Percentiles rank a stretch among this genome's conserved stretches.
These are phyloP conservation scores for Drosophila flavopinicola DNA, from an alignment of 2,888 invertebrate species.

Conservation along the genomic window DNA sequence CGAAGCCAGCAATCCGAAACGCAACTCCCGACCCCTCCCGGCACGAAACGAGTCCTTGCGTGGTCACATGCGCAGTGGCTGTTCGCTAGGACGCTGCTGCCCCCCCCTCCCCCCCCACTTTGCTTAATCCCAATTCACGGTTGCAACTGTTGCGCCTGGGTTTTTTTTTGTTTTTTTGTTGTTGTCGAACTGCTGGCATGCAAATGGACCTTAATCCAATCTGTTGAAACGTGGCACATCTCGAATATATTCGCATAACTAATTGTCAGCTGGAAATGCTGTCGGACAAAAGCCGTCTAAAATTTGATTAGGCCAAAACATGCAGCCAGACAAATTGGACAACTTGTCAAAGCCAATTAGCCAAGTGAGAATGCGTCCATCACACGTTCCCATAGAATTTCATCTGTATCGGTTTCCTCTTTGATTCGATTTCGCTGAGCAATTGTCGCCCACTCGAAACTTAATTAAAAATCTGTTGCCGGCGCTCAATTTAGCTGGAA, in stretches of 20 bases:
- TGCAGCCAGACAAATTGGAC: conserved; percentile 58
- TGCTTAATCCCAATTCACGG: not conserved
- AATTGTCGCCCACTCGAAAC: conserved; percentile 19
- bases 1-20: conserved; percentile 13
- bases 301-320: conserved; percentile 58
- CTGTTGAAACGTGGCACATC: conserved; percentile 32
- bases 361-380: conserved; percentile 11
- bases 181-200: conserved; percentile 22
- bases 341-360: conserved; percentile 55
- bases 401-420: conserved; percentile 17
- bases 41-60: conserved; percentile 17
- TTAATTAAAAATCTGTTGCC: conserved; percentile 31
- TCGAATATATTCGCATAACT: conserved; percentile 42
- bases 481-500: not conserved
- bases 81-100: not conserved
- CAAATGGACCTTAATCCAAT: conserved; percentile 60
- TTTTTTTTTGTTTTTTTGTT: too few species aligned
- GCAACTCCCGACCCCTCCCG: conserved; percentile 3
- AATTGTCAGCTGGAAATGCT: conserved; percentile 47
- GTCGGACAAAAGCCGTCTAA: conserved; percentile 40
- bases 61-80: conserved; percentile 72
- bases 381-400: not conserved
- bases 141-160: conserved; percentile 75
- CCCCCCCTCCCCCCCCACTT: not conserved
- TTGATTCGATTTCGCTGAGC: conserved; percentile 34